Conservation (phyloP, 2,888 invertebrate genomes). For the Ashinkailepas kermadecensis region DNA sequence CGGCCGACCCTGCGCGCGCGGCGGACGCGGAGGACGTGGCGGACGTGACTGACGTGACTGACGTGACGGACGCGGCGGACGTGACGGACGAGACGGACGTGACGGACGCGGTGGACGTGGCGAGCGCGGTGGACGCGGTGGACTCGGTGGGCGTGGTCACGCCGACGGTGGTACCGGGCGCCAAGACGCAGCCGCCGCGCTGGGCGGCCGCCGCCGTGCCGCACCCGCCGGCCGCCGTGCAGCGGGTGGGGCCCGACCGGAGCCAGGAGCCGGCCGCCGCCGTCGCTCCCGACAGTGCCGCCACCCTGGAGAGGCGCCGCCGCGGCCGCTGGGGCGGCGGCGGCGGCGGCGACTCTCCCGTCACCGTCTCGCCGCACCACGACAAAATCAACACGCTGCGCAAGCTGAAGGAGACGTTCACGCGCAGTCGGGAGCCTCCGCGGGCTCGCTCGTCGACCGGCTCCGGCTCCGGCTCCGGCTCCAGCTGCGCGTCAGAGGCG, state of each 20-base stretch:
- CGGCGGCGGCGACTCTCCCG: not conserved
- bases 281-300: not conserved
- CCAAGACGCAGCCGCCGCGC: not conserved
- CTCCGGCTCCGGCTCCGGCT: not conserved
- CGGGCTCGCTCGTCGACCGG: not conserved
- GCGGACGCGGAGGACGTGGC: not conserved
- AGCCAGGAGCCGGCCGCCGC: not conserved
- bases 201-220: not conserved
- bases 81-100: not conserved
- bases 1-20: not conserved
- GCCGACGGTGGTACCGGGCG: no score
- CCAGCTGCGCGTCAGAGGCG: not conserved
- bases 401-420: slow-evolving; percentile 19
- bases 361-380: not conserved
- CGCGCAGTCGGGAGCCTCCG: not conserved
- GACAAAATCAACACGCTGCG: slow-evolving; percentile 2
- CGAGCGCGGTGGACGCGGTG: not conserved
- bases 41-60: not conserved
- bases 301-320: slow-evolving; percentile 5
- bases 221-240: slow-evolving; percentile 7
- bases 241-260: not conserved
- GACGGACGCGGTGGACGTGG: no score
- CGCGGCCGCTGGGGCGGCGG: slow-evolving; percentile 1
- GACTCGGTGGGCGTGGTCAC: not conserved
- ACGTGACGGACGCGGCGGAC: not conserved